Base-by-base conservation (phyloP, 92 coral and sea anemone genomes). In the Zoanthus sociatus region DNA sequence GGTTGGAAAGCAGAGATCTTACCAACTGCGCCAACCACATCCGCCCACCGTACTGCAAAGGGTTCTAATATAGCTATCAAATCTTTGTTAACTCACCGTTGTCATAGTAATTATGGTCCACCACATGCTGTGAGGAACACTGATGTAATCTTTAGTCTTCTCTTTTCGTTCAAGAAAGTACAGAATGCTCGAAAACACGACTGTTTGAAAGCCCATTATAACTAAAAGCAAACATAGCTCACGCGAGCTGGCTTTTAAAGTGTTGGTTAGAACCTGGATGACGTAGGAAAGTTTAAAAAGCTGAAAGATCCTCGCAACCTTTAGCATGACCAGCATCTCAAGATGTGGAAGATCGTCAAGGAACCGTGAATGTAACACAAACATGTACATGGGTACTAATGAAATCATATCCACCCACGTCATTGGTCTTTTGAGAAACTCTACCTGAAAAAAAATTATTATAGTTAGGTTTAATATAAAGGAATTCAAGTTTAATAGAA, bases 21-120 rank as follows among this genome's bases (percentile, higher is more conserved):
- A 26, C 26, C 26, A 26, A 26, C 53, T 48, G 53, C 9, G 53
- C 53, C 53, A 48, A 48, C 53, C 53, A 48, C 53, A 9, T 48
- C 53, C 53, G 53, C 53, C 53, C 53, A 5, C 6, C 53, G 12
- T 7, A 50, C 9, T 1, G 1, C 42, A 37, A 37, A 37, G 42
- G 4, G 42, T 37, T 37, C 42, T 37, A 37, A 37, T 37, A 37
- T 37, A 30, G 60, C 18, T 15, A 16, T 4, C 54, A 45, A 44
- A 21, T n/a, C 10, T 47, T 50, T 74, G 32, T 70, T 16, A 15
- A 89, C 98, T 79, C 51, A 97, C 99, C 90, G 99, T 97, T 89
- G 99, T 97, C 99, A 97, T 97, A 78, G 99, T 97, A 87, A 97
- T 95, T 32, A 97, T 94, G 10, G 99, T 95, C 99, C 99, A 97